phyloP scores from a whole-genome alignment of 1,140 invertebrate genomes.

The Vanessa tameamea region DNA sequence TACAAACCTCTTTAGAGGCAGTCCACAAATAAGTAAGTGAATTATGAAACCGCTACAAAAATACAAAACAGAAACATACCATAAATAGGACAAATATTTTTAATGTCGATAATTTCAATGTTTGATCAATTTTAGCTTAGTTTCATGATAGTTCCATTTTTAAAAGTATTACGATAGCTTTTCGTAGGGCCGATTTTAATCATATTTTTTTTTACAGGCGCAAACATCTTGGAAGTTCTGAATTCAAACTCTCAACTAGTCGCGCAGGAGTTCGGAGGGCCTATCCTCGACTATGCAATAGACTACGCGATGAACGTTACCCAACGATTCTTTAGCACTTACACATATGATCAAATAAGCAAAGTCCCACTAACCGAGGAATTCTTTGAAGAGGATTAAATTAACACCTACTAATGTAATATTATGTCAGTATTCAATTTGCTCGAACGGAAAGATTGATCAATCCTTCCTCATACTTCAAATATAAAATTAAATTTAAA shows the following conservation, averaged over 20 bases:
- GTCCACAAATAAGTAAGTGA: conserved; percentile 71
- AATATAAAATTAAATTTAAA: too few relatives aligned
- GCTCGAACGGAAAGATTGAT: too few relatives aligned
- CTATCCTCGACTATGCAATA: conserved; percentile 73
- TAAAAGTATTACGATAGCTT: too few relatives aligned
- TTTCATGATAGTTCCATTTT: not conserved
- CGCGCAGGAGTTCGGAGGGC: conserved; percentile 71
- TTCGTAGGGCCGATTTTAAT: not conserved
- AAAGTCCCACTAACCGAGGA: conserved; percentile 66
- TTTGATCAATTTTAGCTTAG: not conserved
- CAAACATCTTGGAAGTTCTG: conserved; percentile 64
- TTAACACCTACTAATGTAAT: not conserved
- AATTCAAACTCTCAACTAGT: conserved; percentile 70
- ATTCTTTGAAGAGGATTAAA: conserved; percentile 68
- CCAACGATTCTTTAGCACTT: conserved; percentile 69
- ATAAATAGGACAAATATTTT: not conserved
- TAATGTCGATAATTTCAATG: not conserved
- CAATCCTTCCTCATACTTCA: too few relatives aligned
- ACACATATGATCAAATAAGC: conserved; percentile 71
- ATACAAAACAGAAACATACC: not conserved
- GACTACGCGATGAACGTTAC: conserved; percentile 76
- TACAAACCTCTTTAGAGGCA: conserved; percentile 70
- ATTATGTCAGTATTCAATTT: conserved; percentile 11
- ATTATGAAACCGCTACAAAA: not conserved
- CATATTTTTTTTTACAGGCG: conserved; percentile 49